Conservation (phyloP, 2,888 invertebrate species). For the Drosophila nigricruria region DNA sequence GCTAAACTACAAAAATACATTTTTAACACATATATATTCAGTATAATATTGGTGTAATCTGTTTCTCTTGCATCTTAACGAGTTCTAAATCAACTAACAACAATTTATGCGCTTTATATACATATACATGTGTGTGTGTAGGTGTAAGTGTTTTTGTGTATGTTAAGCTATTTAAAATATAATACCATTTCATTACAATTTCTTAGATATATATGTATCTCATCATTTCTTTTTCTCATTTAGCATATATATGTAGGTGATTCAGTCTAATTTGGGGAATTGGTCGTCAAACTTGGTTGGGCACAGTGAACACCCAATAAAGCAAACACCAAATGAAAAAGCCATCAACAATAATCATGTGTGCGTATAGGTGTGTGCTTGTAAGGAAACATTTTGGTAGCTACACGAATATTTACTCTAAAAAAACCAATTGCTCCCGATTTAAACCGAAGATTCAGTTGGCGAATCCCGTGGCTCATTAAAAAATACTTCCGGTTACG, state of each 20-base stretch:
- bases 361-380: conserved; percentile 5
- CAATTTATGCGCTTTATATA: conserved; percentile 51
- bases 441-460: background rate
- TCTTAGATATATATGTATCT: conserved; percentile 32
- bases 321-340: conserved; percentile 47
- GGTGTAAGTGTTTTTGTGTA: conserved; percentile 18
- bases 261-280: conserved; percentile 83
- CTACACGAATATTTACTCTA: background rate
- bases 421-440: background rate
- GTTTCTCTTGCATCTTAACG: conserved; percentile 43
- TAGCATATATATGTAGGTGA: conserved; percentile 65
- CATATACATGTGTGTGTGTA: conserved; percentile 17
- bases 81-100: conserved; percentile 67
- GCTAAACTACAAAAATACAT: conserved; percentile 67
- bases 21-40: conserved; percentile 27
- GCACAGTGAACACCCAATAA: conserved; percentile 33
- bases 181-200: conserved; percentile 64
- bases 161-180: conserved; percentile 69
- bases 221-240: conserved; percentile 41
- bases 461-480: background rate
- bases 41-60: conserved; percentile 57
- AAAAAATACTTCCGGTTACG: background rate
- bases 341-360: conserved; percentile 29
- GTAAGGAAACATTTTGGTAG: conserved; percentile 2
- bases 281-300: conserved; percentile 75